Base-by-base conservation (phyloP, 1,140 invertebrate species). In the Phenacoccus solenopsis region DNA sequence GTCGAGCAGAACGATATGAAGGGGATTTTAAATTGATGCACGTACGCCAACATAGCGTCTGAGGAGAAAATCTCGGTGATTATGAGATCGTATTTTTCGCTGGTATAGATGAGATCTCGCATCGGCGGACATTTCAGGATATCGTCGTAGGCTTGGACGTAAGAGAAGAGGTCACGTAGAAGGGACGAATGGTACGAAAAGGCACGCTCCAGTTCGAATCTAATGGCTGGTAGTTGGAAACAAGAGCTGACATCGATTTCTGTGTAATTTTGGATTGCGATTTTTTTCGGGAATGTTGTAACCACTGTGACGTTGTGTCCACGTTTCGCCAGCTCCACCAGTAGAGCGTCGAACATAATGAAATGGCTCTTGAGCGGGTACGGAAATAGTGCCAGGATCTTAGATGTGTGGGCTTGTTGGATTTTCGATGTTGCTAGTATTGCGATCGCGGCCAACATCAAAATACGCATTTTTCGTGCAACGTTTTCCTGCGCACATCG, bases 1-100 rank as follows among this genome's bases (percentile, higher is more conserved):
- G 82, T 81, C 1, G 85, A 83, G 71, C 80, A 81, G 4, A 84
- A 72, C 0, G 80, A 78, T 1, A 90, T 83, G 1, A 85, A 80
- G 0, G 87, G 88, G 1, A 70, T 71, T 56, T 72, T 70, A 32
- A 74, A 72, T 30, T 69, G 71, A 72, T 80, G 73, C 0, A 76
- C 76, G 30, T 80, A 75, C 0, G 73, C 72, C 13, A 73, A 56
- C 24, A 72, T 72, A 12, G 69, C 61, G 30, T 74, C 73, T 1
- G 69, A 71, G 25, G 70, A 69, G 67, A 77, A 77, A n/a, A 74
- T 70, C 68, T 76, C 74, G 3, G 73, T 72, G 10, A 78, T 70
- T 12, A 78, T 71, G 10, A 78, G 61, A 72, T 78, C 77, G 70
- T 74, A 78, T 22, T 70, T 70, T 25, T 74, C 67, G 28, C 77